Evolutionary conservation across 1,140 invertebrate species (phyloP).

Genomic region (Panulirus ornatus): DNA sequence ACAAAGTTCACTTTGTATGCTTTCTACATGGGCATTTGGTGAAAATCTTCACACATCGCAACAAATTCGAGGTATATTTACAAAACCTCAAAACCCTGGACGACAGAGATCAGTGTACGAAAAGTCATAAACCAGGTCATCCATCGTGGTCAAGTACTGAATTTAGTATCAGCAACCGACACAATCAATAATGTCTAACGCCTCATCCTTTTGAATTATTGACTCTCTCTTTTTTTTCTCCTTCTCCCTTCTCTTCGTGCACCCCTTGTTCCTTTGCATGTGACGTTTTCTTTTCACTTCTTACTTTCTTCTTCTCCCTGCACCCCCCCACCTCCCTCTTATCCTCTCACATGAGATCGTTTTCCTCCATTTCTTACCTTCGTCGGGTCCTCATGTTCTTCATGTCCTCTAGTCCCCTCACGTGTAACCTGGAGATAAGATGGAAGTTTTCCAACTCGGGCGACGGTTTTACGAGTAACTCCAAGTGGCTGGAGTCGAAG

Average conservation of each 20-base stretch:
- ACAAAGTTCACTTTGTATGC: too few species aligned
- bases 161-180: too few species aligned
- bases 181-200: not conserved
- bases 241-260: slow-evolving; percentile 2
- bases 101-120: too few species aligned
- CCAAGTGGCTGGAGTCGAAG: too few species aligned
- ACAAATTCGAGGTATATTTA: too few species aligned
- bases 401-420: not conserved
- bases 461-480: too few species aligned
- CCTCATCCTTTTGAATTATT: not conserved
- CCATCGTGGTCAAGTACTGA: too few species aligned
- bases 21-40: too few species aligned
- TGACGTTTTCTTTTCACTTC: not conserved
- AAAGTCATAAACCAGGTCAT: too few species aligned
- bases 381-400: not conserved
- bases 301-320: not conserved
- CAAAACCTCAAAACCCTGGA: too few species aligned
- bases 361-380: not conserved
- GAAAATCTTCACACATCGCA: too few species aligned
- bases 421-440: not conserved
- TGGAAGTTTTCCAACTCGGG: too few species aligned
- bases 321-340: not conserved
- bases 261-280: not conserved
- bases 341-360: not conserved
- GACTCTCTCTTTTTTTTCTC: slow-evolving; percentile 1